Evolutionary conservation across 2,113 vertebrate genomes (phyloP), one percentile per base, ranked within the genome.

Genomic region (Turnix velox): DNA sequence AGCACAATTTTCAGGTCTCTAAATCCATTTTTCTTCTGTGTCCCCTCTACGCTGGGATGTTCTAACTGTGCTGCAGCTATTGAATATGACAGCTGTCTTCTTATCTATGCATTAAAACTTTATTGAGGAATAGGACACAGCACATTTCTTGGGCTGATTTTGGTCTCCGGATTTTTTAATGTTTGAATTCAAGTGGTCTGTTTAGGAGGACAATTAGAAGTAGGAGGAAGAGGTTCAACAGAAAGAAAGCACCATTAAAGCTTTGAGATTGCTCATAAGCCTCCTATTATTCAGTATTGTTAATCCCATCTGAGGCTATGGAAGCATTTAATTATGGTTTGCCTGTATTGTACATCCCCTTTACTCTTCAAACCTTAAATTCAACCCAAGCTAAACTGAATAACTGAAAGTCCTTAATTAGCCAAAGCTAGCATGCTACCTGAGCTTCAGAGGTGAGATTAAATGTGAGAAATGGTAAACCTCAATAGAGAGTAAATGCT

Each of bases 391-490:
- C 33, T 78, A 84, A 81, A 88, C 57, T 69, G 61, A 81, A 65
- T 86, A 93, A 73, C 37, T 27, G 66, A 90, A 95, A 92, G 75
- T 80, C 61, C 67, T 77, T 83, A 86, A 88, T 82, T 87, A 92
- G 35, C 11, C 37, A 43, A 68, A 72, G 14, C 33, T 74, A 4
- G 25, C 54, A 37, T 30, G 52, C 18, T 23, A 81, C 22, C 15
- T 4, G 7, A 57, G 35, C 63, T 74, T 69, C 30, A 88, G 27
- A n/a, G 48, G 31, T 23, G 37, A 87, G 46, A 59, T 84, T 80
- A 93, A 83, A 79, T 42, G 37, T 76, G 78, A 71, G 83, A 68
- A 55, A 4, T 87, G 22, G 24, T 51, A 31, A 84, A 85, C 39
- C 22, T 5, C 46, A 48, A 40, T 90, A 79, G 27, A 42, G 42